A percentile compares a stretch with the other conserved stretches of the same genome.
Evolutionary conservation across 2,797 vertebrate species (phyloP).

Genomic region (Erethizon dorsatum): DNA sequence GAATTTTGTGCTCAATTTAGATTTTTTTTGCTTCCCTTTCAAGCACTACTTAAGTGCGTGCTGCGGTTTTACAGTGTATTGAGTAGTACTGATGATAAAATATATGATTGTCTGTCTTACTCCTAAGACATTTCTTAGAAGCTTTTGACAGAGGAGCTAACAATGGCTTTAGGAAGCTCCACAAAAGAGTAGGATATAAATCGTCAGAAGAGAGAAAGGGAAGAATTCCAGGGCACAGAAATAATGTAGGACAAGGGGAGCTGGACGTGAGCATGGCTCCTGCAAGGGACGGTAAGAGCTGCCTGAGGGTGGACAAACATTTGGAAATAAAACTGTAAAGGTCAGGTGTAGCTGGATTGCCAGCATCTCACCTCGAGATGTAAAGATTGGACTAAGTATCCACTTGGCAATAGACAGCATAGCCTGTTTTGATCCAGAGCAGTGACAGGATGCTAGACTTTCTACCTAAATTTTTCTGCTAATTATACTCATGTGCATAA

Average conservation of each 20-base stretch:
- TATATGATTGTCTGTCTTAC: background rate
- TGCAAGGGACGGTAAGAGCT: background rate
- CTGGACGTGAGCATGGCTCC: background rate
- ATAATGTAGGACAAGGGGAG: background rate
- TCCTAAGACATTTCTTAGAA: background rate
- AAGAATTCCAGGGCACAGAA: background rate
- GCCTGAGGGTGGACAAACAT: background rate
- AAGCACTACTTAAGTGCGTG: background rate
- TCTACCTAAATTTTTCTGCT: constrained; percentile 23
- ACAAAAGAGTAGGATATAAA: background rate
- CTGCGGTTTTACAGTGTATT: background rate
- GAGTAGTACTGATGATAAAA: background rate
- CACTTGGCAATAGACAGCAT: background rate
- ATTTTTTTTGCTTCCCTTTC: background rate
- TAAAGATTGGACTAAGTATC: constrained; percentile 16
- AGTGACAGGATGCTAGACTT: background rate
- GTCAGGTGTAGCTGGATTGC: background rate
- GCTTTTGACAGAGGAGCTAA: background rate
- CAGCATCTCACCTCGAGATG: background rate
- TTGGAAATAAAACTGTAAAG: background rate
- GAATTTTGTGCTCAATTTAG: constrained; percentile 19
- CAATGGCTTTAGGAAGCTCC: background rate
- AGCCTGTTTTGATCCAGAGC: background rate
- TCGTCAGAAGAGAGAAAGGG: background rate
- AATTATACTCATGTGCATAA: background rate